Base-by-base conservation (phyloP, 1,140 invertebrate species). In the Sinella curviseta region DNA sequence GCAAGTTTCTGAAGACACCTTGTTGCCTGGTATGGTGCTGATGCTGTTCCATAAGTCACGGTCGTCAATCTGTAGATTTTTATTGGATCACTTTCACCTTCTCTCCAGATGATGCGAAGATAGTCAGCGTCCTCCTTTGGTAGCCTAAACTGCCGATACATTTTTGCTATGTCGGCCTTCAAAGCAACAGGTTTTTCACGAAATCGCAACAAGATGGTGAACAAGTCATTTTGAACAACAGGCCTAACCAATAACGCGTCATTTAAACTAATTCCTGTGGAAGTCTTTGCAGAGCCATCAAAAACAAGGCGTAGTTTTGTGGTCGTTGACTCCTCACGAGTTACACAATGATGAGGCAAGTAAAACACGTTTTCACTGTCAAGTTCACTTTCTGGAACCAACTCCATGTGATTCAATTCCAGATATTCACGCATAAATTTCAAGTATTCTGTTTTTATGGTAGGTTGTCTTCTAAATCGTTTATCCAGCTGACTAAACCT, bases 151-250 rank as follows among this genome's bases (percentile, higher is more conserved):
- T 83, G 80, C 1, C 76, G 24, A 36, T 86, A 89, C 84, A 87
- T 87, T 78, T 87, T 87, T 26, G 81, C 83, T 4, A 88, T 84
- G 81, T 89, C 88, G 16, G 85, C 85, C 20, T 83, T 80, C 28
- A 89, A 80, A 28, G 85, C 85, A 55, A 85, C 78, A 31, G 76
- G 78, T 79, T 86, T 83, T 73, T 80, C 78, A 74, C 88, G 77
- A 85, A 87, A 88, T 77, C 87, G 84, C 33, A 88, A 78, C 20
- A 89, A 48, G 55, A 87, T 84, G 57, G 81, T 81, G 57, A 86
- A 79, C 30, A 89, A 65, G 74, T 88, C 86, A 76, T 76, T 85
- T 80, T 88, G 87, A 0, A 89, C 67, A 76, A 84, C 85, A 8
- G 88, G 87, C 12, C 85, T 85, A 14, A 79, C 60, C 0, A 84